phyloP scores from a whole-genome alignment of 2,888 invertebrate species.

The Lutraria lutraria region DNA sequence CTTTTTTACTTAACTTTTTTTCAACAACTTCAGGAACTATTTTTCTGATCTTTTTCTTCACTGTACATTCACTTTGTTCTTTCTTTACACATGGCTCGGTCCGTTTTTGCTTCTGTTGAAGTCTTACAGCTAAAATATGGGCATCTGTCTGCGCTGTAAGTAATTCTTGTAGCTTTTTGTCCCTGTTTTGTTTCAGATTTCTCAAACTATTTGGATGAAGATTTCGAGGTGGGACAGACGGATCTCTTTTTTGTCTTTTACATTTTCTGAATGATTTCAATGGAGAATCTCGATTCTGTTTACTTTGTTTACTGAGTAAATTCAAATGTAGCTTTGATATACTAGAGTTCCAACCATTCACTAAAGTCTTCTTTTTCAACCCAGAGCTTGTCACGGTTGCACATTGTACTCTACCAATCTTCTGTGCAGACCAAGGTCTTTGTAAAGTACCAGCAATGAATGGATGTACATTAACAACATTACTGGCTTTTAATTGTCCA shows the following conservation, averaged over 20 bases:
- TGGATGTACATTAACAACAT: background rate
- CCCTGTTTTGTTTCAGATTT: slow-evolving; percentile 5
- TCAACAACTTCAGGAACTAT: background rate
- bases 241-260: background rate
- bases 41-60: background rate
- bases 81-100: background rate
- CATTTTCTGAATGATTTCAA: background rate
- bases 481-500: background rate
- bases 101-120: slow-evolving; percentile 2
- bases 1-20: too few relatives aligned
- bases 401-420: slow-evolving; percentile 1
- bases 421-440: background rate
- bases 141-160: background rate
- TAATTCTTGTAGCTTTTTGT: background rate
- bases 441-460: background rate
- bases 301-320: background rate
- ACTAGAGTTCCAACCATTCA: background rate
- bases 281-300: background rate
- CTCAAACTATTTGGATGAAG: background rate
- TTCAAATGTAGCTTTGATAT: too few relatives aligned
- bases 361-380: background rate
- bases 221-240: background rate
- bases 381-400: slow-evolving; percentile 13
- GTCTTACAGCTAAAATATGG: background rate
- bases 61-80: background rate